phyloP scores from a whole-genome alignment of 1,140 invertebrate species.

The Cheumatopsyche charites region DNA sequence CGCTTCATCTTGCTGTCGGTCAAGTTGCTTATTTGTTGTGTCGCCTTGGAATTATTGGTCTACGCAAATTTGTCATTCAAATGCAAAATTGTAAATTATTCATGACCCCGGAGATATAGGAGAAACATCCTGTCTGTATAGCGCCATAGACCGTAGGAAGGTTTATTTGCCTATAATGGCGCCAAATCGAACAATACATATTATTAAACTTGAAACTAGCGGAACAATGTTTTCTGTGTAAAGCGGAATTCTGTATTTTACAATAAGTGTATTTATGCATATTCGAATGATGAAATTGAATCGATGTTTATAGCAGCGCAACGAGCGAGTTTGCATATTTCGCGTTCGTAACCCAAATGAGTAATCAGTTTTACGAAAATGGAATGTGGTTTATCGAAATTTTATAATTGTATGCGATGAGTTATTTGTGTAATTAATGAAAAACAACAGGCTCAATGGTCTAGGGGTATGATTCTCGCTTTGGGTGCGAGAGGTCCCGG shows the following conservation, averaged over 20 bases:
- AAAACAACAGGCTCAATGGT: conserved; percentile 77
- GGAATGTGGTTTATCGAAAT: no score
- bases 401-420: no score
- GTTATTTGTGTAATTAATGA: no score
- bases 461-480: conserved; percentile 91
- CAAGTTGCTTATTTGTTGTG: conserved; percentile 13
- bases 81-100: conserved; percentile 19
- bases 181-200: not conserved
- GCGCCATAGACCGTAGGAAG: not conserved
- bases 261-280: no score
- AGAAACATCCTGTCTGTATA: not conserved
- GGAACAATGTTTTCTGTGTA: no score
- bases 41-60: conserved; percentile 12
- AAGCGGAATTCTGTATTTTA: no score
- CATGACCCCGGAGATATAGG: conserved; percentile 10
- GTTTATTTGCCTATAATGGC: conserved; percentile 10
- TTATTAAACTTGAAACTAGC: no score
- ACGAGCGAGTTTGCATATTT: no score
- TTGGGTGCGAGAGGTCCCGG: conserved; percentile 90
- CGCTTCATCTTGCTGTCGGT: not conserved
- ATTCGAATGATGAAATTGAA: no score
- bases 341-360: no score
- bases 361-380: no score
- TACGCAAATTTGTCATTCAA: conserved; percentile 20
- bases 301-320: no score